A percentile compares a stretch with the other conserved stretches of the same genome.
These are phyloP conservation scores for Caenorhabditis japonica DNA, from an alignment of 2,888 invertebrate species.

Conservation along the genomic window DNA sequence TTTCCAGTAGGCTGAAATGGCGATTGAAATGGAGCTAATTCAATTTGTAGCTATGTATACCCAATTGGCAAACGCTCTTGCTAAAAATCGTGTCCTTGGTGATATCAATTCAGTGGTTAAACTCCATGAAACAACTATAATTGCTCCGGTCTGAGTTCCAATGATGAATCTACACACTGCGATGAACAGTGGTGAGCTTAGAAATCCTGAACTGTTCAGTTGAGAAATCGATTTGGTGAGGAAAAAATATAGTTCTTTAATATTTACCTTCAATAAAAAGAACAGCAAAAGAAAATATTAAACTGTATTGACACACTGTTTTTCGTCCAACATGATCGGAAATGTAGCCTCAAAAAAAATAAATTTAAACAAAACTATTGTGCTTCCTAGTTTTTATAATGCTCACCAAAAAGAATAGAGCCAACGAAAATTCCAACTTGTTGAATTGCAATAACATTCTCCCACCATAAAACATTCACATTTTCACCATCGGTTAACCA, in stretches of 20 bases:
- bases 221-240: too few relatives aligned
- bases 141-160: conserved; percentile 42
- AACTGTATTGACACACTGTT: conserved; percentile 33
- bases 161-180: conserved; percentile 38
- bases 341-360: conserved; percentile 16
- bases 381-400: too few relatives aligned
- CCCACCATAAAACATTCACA: conserved; percentile 21
- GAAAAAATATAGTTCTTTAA: neutral
- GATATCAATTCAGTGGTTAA: conserved; percentile 45
- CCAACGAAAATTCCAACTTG: conserved; percentile 50
- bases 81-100: conserved; percentile 41
- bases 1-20: conserved; percentile 45
- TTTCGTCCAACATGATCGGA: conserved; percentile 44
- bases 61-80: conserved; percentile 51
- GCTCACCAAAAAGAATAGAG: conserved; percentile 39
- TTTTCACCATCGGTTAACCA: conserved; percentile 17
- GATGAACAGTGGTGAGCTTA: conserved; percentile 22
- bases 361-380: neutral
- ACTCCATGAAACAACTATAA: conserved; percentile 51
- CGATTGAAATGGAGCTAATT: too few relatives aligned
- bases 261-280: conserved; percentile 23
- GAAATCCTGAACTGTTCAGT: conserved; percentile 13
- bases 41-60: too few relatives aligned
- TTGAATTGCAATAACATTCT: conserved; percentile 32
- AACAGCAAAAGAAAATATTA: conserved; percentile 18